Conservation (phyloP, 1,140 invertebrate species). For the Maconellicoccus hirsutus region DNA sequence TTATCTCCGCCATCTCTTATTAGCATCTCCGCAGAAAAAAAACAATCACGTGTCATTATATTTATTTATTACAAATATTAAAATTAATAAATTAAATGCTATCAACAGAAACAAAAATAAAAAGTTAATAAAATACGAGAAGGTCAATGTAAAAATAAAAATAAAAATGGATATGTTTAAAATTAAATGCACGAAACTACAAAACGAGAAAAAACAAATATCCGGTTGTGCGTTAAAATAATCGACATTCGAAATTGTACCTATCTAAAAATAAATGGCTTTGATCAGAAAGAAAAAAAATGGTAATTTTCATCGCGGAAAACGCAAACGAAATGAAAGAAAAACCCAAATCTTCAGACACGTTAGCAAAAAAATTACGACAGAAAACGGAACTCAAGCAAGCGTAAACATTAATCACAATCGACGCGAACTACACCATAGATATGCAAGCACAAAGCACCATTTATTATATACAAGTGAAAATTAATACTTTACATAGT, state of each 20-base stretch:
- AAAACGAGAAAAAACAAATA: neutral
- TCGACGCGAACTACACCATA: neutral
- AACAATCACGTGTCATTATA: neutral
- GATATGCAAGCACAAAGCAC: neutral
- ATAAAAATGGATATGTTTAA: constrained; percentile 21
- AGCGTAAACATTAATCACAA: constrained; percentile 3
- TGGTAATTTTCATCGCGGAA: neutral
- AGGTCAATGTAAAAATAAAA: neutral
- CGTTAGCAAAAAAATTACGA: neutral
- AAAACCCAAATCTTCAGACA: neutral
- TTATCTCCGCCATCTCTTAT: too few relatives aligned
- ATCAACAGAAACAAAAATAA: constrained; percentile 18
- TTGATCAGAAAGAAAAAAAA: too few relatives aligned
- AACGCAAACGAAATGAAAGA: neutral
- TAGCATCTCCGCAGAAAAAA: too few relatives aligned
- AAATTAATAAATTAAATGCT: constrained; percentile 18
- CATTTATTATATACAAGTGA: constrained; percentile 14
- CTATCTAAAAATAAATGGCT: too few relatives aligned
- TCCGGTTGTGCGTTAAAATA: neutral
- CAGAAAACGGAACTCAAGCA: neutral
- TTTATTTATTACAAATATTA: constrained; percentile 18
- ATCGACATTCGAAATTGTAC: too few relatives aligned
- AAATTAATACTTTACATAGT: constrained; percentile 13
- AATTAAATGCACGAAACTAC: constrained; percentile 16
- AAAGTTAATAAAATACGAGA: constrained; percentile 18